phyloP scores from a whole-genome alignment of 2,888 invertebrate genomes.

The Malthinus flaveolus region DNA sequence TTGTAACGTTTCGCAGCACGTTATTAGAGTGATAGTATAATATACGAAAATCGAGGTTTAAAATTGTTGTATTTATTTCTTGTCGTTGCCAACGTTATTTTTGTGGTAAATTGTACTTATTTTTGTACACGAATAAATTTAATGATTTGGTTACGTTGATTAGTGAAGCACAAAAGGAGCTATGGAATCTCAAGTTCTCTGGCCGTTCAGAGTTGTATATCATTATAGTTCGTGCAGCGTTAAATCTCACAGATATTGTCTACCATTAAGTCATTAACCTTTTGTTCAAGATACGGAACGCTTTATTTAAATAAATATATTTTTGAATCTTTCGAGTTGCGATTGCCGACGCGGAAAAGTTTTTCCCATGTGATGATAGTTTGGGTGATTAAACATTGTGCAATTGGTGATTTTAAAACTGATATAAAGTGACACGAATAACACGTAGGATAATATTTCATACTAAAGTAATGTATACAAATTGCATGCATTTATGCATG shows the following conservation, averaged over 20 bases:
- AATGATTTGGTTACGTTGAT: slow-evolving; percentile 23
- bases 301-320: slow-evolving; percentile 22
- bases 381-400: not conserved
- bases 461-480: slow-evolving; percentile 36
- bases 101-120: no score
- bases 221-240: slow-evolving; percentile 46
- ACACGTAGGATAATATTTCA: slow-evolving; percentile 27
- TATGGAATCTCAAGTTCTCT: slow-evolving; percentile 18
- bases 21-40: no score
- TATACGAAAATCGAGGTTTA: no score
- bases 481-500: slow-evolving; percentile 43
- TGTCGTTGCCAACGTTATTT: no score
- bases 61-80: no score
- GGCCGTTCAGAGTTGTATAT: slow-evolving; percentile 30
- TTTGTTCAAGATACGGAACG: slow-evolving; percentile 29
- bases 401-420: slow-evolving; percentile 16
- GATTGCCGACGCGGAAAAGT: not conserved
- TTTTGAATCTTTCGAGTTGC: slow-evolving; percentile 13
- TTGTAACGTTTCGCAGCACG: no score
- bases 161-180: slow-evolving; percentile 33
- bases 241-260: slow-evolving; percentile 47
- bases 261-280: slow-evolving; percentile 47
- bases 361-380: not conserved
- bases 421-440: slow-evolving; percentile 22
- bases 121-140: no score